Evolutionary conservation across 2,888 invertebrate species (phyloP).

Genomic region (Tupiocoris notatus): DNA sequence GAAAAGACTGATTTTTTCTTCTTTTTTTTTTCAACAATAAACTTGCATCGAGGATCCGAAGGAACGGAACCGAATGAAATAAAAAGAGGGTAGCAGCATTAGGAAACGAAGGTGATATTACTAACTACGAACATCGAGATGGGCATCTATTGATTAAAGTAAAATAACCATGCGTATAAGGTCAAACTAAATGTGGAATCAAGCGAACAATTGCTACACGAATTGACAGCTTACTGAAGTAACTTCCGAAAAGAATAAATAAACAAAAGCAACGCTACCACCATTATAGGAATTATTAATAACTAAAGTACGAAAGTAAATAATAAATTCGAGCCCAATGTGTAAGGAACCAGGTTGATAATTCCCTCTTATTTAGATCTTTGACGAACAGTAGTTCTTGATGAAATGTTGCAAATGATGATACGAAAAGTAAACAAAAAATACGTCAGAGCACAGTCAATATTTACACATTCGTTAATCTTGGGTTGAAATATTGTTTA

Average conservation of each 20-base stretch:
- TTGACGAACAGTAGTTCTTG: background rate
- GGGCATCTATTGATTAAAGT: too few species aligned
- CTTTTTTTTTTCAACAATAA: background rate
- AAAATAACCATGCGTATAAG: too few species aligned
- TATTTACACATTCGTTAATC: background rate
- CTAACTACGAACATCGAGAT: too few species aligned
- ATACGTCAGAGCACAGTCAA: background rate
- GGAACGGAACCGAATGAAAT: too few species aligned
- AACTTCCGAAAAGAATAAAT: background rate
- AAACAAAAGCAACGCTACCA: background rate
- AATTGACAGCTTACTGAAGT: too few species aligned
- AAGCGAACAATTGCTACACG: background rate
- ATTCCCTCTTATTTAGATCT: background rate
- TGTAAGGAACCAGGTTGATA: background rate
- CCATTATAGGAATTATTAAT: background rate
- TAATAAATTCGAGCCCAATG: background rate
- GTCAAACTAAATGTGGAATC: background rate
- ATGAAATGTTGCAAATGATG: background rate
- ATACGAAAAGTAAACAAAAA: background rate
- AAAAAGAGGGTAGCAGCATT: background rate
- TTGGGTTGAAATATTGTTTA: too few species aligned
- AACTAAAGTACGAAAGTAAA: background rate
- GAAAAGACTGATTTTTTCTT: slow-evolving; percentile 43
- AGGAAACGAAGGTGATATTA: background rate
- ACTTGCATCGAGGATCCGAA: background rate